A percentile compares a stretch with the other conserved stretches of the same genome.
These are phyloP conservation scores for Drosophila tsacasi DNA, from an alignment of 1,140 invertebrate genomes.

Conservation along the genomic window DNA sequence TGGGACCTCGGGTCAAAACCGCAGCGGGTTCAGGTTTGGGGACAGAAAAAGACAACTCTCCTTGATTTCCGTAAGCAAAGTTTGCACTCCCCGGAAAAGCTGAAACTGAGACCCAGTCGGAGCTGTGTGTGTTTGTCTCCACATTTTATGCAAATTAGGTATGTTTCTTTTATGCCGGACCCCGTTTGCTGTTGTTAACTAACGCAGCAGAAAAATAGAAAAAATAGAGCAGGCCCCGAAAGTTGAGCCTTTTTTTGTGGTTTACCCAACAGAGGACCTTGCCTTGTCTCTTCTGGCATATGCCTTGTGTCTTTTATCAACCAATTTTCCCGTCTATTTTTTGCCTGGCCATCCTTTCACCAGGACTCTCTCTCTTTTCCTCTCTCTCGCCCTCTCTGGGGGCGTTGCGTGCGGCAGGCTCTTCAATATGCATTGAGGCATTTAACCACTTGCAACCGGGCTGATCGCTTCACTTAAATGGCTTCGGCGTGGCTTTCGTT, in stretches of 20 bases:
- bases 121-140: conserved; percentile 47
- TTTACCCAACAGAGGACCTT: conserved; percentile 42
- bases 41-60: conserved; percentile 60
- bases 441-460: conserved; percentile 45
- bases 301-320: conserved; percentile 16
- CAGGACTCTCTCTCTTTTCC: not conserved
- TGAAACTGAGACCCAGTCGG: conserved; percentile 15
- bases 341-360: conserved; percentile 7
- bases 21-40: conserved; percentile 10
- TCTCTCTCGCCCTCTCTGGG: not conserved
- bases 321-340: conserved; percentile 18
- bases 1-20: conserved; percentile 26
- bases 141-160: conserved; percentile 83
- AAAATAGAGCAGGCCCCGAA: conserved; percentile 15
- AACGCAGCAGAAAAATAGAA: conserved; percentile 40
- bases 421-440: conserved; percentile 65
- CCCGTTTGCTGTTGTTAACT: conserved; percentile 62
- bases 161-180: conserved; percentile 78
- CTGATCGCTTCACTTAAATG: conserved; percentile 58
- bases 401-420: conserved; percentile 51
- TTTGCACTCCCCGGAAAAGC: conserved; percentile 25
- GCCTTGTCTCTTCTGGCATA: conserved; percentile 24
- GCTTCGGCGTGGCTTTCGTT: conserved; percentile 1
- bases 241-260: conserved; percentile 60
- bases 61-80: conserved; percentile 72